A percentile compares a stretch with the other conserved stretches of the same genome.
phyloP scores from a whole-genome alignment of 2,797 vertebrate species.

The Crocodylus rhombifer region DNA sequence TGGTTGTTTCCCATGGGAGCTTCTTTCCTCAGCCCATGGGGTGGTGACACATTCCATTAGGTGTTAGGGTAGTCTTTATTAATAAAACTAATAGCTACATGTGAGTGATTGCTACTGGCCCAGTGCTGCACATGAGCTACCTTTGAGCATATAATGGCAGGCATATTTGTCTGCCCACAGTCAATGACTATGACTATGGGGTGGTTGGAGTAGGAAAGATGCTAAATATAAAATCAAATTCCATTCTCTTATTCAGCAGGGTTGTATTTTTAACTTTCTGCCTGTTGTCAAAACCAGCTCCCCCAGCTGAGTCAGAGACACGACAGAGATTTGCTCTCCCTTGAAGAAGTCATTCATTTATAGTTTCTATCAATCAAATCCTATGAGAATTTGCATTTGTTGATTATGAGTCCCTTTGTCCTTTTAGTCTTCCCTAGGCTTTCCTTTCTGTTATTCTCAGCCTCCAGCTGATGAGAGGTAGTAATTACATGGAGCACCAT shows the following conservation, averaged over 20 bases:
- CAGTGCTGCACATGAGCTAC: not conserved
- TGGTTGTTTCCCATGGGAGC: not conserved
- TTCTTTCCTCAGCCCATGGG: not conserved
- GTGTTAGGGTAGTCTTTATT: fast-evolving
- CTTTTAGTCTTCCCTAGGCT: not conserved
- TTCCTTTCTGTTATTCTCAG: not conserved
- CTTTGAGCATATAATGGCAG: not conserved
- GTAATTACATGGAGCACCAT: not conserved
- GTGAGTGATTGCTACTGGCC: not conserved
- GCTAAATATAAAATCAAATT: not conserved
- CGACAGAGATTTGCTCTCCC: not conserved
- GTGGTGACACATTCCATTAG: fast-evolving
- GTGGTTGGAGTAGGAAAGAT: not conserved
- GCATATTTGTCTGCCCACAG: not conserved
- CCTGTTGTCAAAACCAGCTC: not conserved
- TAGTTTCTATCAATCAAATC: not conserved
- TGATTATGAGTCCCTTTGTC: not conserved
- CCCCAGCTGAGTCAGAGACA: not conserved
- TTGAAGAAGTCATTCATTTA: not conserved
- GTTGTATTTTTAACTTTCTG: constrained; percentile 10
- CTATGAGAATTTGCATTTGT: not conserved
- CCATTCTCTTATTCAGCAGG: not conserved
- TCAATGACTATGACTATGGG: not conserved
- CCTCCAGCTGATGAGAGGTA: not conserved
- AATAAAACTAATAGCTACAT: not conserved